Conservation (phyloP, 2,113 vertebrate genomes). For the Rostratula benghalensis region DNA sequence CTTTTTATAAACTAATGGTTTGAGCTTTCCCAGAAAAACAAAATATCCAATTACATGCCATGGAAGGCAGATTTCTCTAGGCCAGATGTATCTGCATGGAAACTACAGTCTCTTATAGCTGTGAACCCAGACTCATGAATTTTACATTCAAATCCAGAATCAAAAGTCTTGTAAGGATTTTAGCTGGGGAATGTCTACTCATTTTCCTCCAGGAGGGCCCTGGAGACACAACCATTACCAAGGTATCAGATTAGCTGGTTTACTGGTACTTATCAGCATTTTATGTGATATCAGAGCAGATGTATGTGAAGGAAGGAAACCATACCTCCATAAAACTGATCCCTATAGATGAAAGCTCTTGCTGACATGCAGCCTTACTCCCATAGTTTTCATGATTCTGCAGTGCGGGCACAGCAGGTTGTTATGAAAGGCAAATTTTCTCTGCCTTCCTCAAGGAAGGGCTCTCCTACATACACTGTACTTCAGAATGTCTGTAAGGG, state of each 20-base stretch:
- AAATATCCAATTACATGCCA: not conserved
- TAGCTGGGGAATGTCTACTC: not conserved
- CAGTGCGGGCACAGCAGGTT: not conserved
- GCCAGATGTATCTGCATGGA: not conserved
- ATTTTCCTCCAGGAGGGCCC: not conserved
- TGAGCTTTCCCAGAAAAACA: not conserved
- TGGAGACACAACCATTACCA: not conserved
- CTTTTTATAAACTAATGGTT: not conserved
- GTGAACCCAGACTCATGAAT: not conserved
- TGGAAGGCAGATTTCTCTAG: not conserved
- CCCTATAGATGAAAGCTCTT: not conserved
- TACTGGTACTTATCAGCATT: not conserved
- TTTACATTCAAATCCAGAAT: not conserved
- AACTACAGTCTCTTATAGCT: not conserved
- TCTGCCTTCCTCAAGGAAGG: not conserved
- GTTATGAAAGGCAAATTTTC: not conserved
- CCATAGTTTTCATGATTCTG: not conserved
- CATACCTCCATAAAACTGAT: not conserved
- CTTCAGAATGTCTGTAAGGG: not conserved
- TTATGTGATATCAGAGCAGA: not conserved
- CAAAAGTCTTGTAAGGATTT: not conserved
- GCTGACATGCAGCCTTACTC: not conserved
- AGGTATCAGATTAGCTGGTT: not conserved
- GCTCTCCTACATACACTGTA: not conserved
- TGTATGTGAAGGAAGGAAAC: not conserved